phyloP scores from a whole-genome alignment of 2,797 vertebrate species.

The Mormyrops boulengeri region DNA sequence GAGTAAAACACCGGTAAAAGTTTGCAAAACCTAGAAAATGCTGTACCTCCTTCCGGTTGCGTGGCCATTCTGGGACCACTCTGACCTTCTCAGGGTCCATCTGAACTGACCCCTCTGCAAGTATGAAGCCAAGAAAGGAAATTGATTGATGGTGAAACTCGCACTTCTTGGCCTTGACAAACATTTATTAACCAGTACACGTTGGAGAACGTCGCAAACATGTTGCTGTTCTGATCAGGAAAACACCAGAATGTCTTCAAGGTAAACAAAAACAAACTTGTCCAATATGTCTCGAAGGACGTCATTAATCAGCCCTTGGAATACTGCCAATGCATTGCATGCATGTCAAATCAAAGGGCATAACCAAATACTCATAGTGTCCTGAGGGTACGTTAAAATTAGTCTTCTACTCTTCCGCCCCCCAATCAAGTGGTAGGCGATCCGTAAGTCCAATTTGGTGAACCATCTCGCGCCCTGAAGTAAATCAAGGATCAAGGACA shows the following conservation, averaged over 20 bases:
- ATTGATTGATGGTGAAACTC: background rate
- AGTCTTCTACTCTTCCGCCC: background rate
- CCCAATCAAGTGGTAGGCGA: background rate
- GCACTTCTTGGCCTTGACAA: background rate
- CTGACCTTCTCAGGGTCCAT: background rate
- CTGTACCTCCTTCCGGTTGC: background rate
- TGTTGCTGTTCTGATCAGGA: background rate
- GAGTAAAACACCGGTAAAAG: background rate
- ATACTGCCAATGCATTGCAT: background rate
- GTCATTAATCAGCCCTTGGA: background rate
- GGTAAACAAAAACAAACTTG: background rate
- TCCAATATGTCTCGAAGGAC: background rate
- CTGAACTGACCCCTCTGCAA: background rate
- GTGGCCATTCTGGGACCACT: background rate
- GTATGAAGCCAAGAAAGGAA: background rate
- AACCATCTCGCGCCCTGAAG: background rate
- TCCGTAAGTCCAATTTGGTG: background rate
- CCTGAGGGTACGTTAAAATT: background rate
- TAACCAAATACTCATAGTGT: background rate
- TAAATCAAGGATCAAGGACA: too few species aligned
- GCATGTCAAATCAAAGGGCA: background rate
- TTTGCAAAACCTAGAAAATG: background rate
- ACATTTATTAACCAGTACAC: background rate
- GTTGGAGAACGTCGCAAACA: background rate
- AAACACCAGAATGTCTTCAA: background rate